Base-by-base conservation (phyloP, 2,113 vertebrate species). In the Pygoscelis adeliae region DNA sequence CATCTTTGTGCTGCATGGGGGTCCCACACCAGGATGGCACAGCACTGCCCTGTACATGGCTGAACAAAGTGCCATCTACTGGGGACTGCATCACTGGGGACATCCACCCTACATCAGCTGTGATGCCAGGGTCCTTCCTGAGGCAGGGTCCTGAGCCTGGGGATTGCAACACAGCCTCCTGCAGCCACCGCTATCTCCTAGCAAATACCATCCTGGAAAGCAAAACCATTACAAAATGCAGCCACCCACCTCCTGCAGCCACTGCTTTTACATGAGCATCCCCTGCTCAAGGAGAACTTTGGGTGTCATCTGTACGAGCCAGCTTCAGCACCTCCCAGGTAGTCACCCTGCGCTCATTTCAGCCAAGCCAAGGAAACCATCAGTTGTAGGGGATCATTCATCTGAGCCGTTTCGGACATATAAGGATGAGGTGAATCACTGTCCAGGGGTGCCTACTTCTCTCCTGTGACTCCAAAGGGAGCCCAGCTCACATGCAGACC, bases 1-100 rank as follows among this genome's bases (percentile, higher is more conserved):
- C 63, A 36, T 6, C 47, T 22, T 34, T 1, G 1, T 13, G 25
- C 11, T 0, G 0, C 4, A 2, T 2, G 8, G 27, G 56, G 18
- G 19, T 21, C 23, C 27, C 59, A 61, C 0, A 1, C 18, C 53
- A 32, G 36, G 17, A 58, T 2, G 26, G 62, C 14, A 79, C 40
- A 62, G n/a, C 8, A 6, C 18, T 61, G 40, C 40, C 58, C 40
- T 6, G 23, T 7, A 42, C 29, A n/a, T 0, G 2, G 38, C n/a
- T 59, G 56, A 46, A 25, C 34, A 25, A 42, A 42, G 30, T 18
- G 34, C 13, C 4, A 1, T 10, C 36, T 40, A 2, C 56, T 11
- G 49, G 29, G 27, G 25, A 69, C 55, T 58, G 27, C 34, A 32
- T 30, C 65, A 49, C 52, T 13, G 15, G 13, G 23, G 47, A 80